Evolutionary conservation across 1,140 invertebrate species (phyloP).

Genomic region (Bombus picipes): DNA sequence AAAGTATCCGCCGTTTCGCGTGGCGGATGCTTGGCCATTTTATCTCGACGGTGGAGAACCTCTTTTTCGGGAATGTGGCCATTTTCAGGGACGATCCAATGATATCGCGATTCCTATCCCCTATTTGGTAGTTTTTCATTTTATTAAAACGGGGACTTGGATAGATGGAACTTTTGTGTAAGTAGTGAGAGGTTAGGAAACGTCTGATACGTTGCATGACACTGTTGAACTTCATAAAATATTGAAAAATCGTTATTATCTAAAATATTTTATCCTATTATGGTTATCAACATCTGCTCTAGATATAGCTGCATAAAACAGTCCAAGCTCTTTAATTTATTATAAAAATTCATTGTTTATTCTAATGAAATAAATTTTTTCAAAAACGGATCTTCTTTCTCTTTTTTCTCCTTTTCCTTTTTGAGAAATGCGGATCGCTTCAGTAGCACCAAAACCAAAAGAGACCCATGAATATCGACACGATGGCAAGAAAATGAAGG

Average conservation of each 20-base stretch:
- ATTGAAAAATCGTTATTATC: not conserved
- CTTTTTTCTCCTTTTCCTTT: not conserved
- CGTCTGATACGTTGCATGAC: not conserved
- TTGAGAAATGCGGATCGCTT: not conserved
- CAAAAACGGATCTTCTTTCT: no score
- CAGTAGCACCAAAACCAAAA: not conserved
- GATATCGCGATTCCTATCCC: slow-evolving; percentile 9
- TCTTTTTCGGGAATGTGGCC: not conserved
- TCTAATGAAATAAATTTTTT: no score
- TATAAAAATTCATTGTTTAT: no score
- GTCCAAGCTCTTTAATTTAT: no score
- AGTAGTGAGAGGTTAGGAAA: not conserved
- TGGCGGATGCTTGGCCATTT: not conserved
- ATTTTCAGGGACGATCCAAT: slow-evolving; percentile 3
- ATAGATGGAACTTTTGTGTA: not conserved
- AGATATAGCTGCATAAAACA: no score
- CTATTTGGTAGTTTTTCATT: not conserved
- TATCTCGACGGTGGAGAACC: not conserved
- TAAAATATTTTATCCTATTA: not conserved
- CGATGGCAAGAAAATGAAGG: not conserved
- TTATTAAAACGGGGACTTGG: slow-evolving; percentile 11
- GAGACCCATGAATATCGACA: not conserved
- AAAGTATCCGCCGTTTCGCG: not conserved
- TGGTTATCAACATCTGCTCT: no score
- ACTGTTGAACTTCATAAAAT: not conserved